These are phyloP conservation scores for Aspidiotus destructor DNA, from an alignment of 2,888 invertebrate genomes.

Conservation along the genomic window DNA sequence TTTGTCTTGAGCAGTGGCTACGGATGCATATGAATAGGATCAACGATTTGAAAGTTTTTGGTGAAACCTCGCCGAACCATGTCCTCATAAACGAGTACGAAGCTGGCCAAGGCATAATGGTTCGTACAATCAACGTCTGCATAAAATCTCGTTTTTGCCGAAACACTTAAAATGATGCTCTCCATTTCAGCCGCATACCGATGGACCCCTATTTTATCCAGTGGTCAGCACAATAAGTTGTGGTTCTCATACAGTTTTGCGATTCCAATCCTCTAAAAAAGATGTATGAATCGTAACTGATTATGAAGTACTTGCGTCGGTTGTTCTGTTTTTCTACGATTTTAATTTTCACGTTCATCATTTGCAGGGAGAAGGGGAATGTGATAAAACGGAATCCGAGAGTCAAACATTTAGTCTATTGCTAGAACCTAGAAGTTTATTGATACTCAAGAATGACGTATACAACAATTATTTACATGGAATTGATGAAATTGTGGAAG, in stretches of 20 bases:
- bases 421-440: slow-evolving; percentile 76
- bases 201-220: slow-evolving; percentile 88
- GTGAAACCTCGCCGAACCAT: slow-evolving; percentile 69
- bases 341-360: background rate
- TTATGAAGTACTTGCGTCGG: background rate
- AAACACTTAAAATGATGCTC: slow-evolving; percentile 10
- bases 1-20: slow-evolving; percentile 56
- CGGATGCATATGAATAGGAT: slow-evolving; percentile 61
- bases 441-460: slow-evolving; percentile 71
- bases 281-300: slow-evolving; percentile 6
- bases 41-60: slow-evolving; percentile 57
- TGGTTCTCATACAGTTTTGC: slow-evolving; percentile 81
- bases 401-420: slow-evolving; percentile 59
- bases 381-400: background rate
- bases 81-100: slow-evolving; percentile 89
- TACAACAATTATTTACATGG: slow-evolving; percentile 79
- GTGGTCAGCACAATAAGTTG: slow-evolving; percentile 85
- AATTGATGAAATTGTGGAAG: slow-evolving; percentile 62
- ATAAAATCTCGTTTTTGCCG: slow-evolving; percentile 2
- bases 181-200: slow-evolving; percentile 67
- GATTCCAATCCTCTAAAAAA: slow-evolving; percentile 51
- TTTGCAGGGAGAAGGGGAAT: too few relatives aligned
- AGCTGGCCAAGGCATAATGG: slow-evolving; percentile 90
- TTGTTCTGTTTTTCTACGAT: background rate
- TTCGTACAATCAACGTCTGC: slow-evolving; percentile 40